Conservation (phyloP, 1,140 invertebrate genomes). For the Ceratina japonica region DNA sequence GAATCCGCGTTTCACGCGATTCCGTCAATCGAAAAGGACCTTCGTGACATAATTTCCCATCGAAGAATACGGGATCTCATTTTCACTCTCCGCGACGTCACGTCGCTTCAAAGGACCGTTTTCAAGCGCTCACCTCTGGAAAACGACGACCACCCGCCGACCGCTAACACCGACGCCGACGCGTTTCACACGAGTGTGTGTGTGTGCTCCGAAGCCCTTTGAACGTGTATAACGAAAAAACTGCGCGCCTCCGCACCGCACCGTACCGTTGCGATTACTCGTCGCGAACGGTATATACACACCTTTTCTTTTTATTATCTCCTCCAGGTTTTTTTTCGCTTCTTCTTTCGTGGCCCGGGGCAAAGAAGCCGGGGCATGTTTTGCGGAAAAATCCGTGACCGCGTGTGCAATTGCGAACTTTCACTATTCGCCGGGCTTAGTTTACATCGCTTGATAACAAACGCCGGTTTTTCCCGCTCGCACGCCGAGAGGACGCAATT, state of each 20-base stretch:
- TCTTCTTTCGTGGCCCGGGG: neutral
- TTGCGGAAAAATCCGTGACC: slow-evolving; percentile 1
- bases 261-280: slow-evolving; percentile 31
- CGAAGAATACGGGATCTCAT: slow-evolving; percentile 23
- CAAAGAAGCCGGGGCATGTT: slow-evolving; percentile 41
- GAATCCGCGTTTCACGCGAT: neutral
- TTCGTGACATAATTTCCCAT: slow-evolving; percentile 30
- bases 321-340: neutral
- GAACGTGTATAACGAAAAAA: slow-evolving; percentile 18
- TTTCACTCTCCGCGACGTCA: slow-evolving; percentile 33
- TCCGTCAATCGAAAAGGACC: neutral
- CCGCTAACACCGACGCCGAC: neutral
- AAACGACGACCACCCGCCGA: slow-evolving; percentile 26
- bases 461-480: slow-evolving; percentile 4
- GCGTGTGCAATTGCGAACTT: slow-evolving; percentile 18
- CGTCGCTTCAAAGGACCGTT: slow-evolving; percentile 36
- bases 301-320: neutral
- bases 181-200: neutral
- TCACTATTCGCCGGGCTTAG: slow-evolving; percentile 41
- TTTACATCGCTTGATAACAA: neutral
- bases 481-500: slow-evolving; percentile 6
- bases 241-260: neutral
- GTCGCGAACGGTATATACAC: neutral
- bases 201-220: slow-evolving; percentile 17
- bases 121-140: slow-evolving; percentile 18